Evolutionary conservation across 2,113 vertebrate genomes (phyloP).

Genomic region (Gymnorhina tibicen): DNA sequence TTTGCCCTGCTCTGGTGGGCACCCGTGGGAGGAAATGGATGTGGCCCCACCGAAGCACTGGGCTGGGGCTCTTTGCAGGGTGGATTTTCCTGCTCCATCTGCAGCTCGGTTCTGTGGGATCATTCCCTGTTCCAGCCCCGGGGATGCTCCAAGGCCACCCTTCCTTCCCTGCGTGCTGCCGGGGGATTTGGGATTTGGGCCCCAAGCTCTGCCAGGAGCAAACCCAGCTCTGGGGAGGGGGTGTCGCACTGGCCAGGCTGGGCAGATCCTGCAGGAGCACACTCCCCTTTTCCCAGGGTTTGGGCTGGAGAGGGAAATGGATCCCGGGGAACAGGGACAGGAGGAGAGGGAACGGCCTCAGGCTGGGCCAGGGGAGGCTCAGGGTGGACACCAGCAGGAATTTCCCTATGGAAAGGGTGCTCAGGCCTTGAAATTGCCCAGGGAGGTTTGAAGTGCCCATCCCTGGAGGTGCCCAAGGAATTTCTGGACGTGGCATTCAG

Average conservation of each 20-base stretch:
- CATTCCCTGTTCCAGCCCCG: not conserved
- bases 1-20: not conserved
- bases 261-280: not conserved
- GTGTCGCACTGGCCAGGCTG: fast-evolving
- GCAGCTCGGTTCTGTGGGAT: not conserved
- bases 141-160: not conserved
- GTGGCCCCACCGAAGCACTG: not conserved
- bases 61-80: not conserved
- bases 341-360: fast-evolving
- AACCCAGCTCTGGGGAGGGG: not conserved
- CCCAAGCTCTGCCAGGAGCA: not conserved
- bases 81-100: not conserved
- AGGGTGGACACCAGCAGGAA: fast-evolving
- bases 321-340: not conserved
- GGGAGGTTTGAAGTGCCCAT: not conserved
- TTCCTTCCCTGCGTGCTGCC: not conserved
- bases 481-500: not conserved
- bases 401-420: fast-evolving
- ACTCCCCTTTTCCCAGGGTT: not conserved
- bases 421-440: not conserved
- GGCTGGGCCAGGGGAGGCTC: not conserved
- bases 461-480: not conserved
- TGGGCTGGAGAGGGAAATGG: not conserved
- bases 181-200: not conserved
- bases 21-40: not conserved